phyloP scores from a whole-genome alignment of 1,140 invertebrate genomes.

The Heterodera carotae region DNA sequence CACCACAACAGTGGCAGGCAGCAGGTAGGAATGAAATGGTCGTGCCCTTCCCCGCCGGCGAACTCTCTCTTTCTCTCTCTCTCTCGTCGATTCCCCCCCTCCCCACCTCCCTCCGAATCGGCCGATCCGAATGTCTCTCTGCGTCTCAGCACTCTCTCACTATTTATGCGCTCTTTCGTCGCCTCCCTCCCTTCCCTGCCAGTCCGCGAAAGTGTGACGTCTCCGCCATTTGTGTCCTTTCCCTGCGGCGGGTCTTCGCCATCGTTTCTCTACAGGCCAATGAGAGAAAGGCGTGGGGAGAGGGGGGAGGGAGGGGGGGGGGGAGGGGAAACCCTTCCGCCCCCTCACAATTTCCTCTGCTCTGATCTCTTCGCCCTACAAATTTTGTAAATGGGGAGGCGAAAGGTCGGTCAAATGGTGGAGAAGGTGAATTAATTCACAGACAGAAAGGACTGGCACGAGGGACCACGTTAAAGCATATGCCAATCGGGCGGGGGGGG shows the following conservation, averaged over 20 bases:
- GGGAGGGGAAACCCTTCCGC: too few species aligned
- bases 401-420: conserved; percentile 5
- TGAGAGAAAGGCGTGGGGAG: too few species aligned
- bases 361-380: not conserved
- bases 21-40: not conserved
- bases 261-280: not conserved
- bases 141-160: conserved; percentile 10
- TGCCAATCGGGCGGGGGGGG: not conserved
- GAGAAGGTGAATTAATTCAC: not conserved
- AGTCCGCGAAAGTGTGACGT: conserved; percentile 22
- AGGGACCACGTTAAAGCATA: not conserved
- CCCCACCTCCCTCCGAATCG: not conserved
- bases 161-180: not conserved
- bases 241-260: not conserved
- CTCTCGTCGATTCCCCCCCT: conserved; percentile 16
- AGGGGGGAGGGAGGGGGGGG: not conserved
- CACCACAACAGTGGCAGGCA: not conserved
- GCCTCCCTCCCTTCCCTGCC: not conserved
- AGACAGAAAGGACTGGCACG: conserved; percentile 10
- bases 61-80: too few species aligned
- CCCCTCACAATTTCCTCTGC: not conserved
- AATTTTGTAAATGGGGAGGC: conserved; percentile 1
- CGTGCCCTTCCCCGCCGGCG: not conserved
- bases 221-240: conserved; percentile 6
- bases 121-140: not conserved